Evolutionary conservation across 2,888 invertebrate species (phyloP), one percentile per base, ranked within the genome.

Genomic region (Protodeltote pygarga): DNA sequence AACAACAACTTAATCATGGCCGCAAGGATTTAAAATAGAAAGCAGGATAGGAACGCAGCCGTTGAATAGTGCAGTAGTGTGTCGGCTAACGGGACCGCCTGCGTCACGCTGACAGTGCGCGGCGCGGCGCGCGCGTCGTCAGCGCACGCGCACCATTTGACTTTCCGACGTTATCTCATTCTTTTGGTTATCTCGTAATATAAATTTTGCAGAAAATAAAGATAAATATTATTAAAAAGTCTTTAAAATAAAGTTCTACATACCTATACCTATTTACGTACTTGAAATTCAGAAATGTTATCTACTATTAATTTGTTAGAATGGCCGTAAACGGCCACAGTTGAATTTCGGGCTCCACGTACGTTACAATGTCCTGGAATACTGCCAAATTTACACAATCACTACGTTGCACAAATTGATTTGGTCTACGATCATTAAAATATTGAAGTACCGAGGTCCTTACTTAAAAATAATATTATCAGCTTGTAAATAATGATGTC

Each of bases 11-110:
- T 65, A 55, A 57, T 42, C 32, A 50, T 70, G 63, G 67, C 67
- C 59, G 67, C 64, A 71, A 75, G 72, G 73, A 77, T 71, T 72
- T 69, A 67, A 69, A 79, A 77, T 79, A 78, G 77, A 77, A 79
- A 78, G 75, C 75, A 76, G 76, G 77, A 77, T 79, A 66, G 71
- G 52, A 65, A 46, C 46, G 62, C 57, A 52, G 58, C 47, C 49
- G 31, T 38, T 52, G 23, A n/a, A n/a, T n/a, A n/a, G 42, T 28
- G 48, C n/a, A 52, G 62, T 52, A 87, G 79, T 89, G 79, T 89
- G 90, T 84, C 89, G 74, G 59, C 44, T 90, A 89, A 89, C 90
- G 90, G 90, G 74, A 81, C 55, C 19, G 39, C 9, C 31, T 42
- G 66, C 81, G 83, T 76, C 78, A 78, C 76, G 75, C 39, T 32